These are phyloP conservation scores for Chloebia gouldiae DNA, from an alignment of 2,113 vertebrate species.

Conservation along the genomic window DNA sequence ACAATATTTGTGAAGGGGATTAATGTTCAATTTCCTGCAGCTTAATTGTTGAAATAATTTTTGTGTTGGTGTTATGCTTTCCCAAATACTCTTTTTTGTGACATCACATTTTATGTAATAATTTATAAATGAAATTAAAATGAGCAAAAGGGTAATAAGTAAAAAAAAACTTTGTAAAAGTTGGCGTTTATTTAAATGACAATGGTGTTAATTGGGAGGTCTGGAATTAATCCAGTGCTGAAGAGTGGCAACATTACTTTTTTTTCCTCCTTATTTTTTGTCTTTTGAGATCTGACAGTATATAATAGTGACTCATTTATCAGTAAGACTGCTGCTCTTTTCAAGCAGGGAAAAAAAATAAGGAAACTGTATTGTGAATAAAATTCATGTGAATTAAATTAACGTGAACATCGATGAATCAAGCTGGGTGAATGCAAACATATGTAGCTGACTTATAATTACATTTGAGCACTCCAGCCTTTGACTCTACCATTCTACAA, in stretches of 20 bases:
- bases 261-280: not conserved
- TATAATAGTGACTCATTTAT: not conserved
- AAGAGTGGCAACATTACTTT: not conserved
- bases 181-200: not conserved
- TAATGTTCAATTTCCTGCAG: not conserved
- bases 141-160: not conserved
- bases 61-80: not conserved
- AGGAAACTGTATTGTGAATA: not conserved
- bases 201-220: not conserved
- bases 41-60: not conserved
- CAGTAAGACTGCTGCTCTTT: not conserved
- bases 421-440: not conserved
- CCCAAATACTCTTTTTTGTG: not conserved
- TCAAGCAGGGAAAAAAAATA: not conserved
- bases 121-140: not conserved
- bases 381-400: not conserved
- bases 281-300: not conserved
- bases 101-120: not conserved
- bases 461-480: not conserved
- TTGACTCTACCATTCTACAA: not conserved
- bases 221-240: not conserved
- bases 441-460: not conserved
- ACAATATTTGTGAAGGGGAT: not conserved
- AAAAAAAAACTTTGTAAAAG: not conserved
- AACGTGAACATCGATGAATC: not conserved